These are phyloP conservation scores for Cyprinodon tularosa DNA, from an alignment of 2,113 vertebrate species.

Conservation along the genomic window DNA sequence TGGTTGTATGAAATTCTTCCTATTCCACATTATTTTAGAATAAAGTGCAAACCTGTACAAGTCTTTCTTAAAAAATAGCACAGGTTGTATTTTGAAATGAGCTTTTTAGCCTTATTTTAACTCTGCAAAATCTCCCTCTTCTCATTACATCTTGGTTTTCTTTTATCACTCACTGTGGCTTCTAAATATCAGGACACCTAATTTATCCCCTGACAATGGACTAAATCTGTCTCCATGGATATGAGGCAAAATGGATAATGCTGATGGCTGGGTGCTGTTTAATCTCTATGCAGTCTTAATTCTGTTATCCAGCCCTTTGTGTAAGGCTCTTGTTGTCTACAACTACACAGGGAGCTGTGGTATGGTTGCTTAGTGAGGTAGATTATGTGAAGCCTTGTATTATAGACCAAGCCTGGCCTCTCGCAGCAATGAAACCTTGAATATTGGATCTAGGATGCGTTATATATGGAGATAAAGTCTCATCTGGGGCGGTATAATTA, in stretches of 20 bases:
- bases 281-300: conserved; percentile 34
- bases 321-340: background rate
- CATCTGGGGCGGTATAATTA: conserved; percentile 15
- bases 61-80: background rate
- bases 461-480: conserved; percentile 11
- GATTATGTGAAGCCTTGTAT: background rate
- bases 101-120: background rate
- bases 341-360: background rate
- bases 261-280: conserved; percentile 15
- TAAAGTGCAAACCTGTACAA: background rate
- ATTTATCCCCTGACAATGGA: conserved; percentile 28
- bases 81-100: background rate
- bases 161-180: conserved; percentile 10
- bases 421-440: background rate
- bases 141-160: conserved; percentile 9
- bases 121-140: conserved; percentile 21
- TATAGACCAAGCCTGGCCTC: conserved; percentile 23
- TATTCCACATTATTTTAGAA: background rate
- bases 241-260: conserved; percentile 24
- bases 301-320: conserved; percentile 4
- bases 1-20: background rate
- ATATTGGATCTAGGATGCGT: conserved; percentile 9
- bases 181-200: conserved; percentile 4
- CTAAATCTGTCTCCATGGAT: conserved; percentile 45
- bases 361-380: background rate